Percentiles rank a stretch among this genome's conserved stretches.
These are phyloP conservation scores for Protosalanx chinensis DNA, from an alignment of 2,797 vertebrate species.

Conservation along the genomic window DNA sequence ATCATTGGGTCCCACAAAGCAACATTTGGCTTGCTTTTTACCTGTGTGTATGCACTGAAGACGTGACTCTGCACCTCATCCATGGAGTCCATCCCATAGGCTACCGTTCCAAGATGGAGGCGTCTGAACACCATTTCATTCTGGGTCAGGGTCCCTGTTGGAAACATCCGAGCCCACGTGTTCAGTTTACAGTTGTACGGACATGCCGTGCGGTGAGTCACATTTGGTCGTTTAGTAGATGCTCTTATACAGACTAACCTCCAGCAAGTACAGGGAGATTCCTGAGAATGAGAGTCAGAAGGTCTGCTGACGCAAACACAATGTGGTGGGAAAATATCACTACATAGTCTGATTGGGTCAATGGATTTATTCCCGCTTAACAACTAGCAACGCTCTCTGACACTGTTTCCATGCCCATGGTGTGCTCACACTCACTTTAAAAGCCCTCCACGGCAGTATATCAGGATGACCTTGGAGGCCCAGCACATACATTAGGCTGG, in stretches of 20 bases:
- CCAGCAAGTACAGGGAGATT: too few species aligned
- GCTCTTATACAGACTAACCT: too few species aligned
- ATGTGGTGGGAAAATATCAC: too few species aligned
- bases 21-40: conserved; percentile 44
- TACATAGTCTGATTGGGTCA: too few species aligned
- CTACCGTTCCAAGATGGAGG: conserved; percentile 94
- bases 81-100: conserved; percentile 97
- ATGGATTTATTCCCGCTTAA: too few species aligned
- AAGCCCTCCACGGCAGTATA: conserved; percentile 53
- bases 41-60: conserved; percentile 97
- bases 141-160: conserved; percentile 91
- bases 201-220: too few species aligned
- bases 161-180: neutral
- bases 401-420: conserved; percentile 40
- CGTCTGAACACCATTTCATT: conserved; percentile 99
- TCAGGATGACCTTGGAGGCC: conserved; percentile 59
- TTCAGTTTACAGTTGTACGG: neutral
- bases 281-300: too few species aligned
- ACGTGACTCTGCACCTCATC: conserved; percentile 98
- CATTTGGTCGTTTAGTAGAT: too few species aligned
- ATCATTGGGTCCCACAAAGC: neutral
- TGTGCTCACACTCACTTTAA: conserved; percentile 62
- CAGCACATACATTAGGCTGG: conserved; percentile 60
- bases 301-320: too few species aligned
- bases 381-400: neutral